These are phyloP conservation scores for Saccopteryx bilineata DNA, from an alignment of 2,113 vertebrate genomes.

Conservation along the genomic window DNA sequence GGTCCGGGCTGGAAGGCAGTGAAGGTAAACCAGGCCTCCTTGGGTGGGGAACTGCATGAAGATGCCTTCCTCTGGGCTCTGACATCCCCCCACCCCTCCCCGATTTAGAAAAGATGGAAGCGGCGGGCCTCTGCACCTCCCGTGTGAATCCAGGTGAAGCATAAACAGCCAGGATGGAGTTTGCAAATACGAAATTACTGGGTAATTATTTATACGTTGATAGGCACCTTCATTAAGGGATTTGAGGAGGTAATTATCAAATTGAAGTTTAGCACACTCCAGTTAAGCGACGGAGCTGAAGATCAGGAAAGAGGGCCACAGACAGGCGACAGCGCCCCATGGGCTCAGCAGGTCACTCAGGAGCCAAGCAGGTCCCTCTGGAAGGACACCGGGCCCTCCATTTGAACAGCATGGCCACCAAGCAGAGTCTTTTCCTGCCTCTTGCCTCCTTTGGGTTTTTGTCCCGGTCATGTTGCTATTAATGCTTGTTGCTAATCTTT, in stretches of 20 bases:
- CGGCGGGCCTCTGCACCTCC: background rate
- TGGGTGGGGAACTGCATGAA: too few relatives aligned
- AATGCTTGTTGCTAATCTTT: background rate
- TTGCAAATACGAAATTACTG: slow-evolving; percentile 73
- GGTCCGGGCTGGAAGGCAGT: rapidly evolving
- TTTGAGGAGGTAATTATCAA: slow-evolving; percentile 77
- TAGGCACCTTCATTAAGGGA: slow-evolving; percentile 77
- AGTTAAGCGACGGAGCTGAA: background rate
- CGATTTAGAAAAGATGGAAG: background rate
- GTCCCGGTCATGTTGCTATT: background rate
- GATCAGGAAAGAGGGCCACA: background rate
- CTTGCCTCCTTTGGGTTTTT: background rate
- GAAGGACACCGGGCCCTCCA: rapidly evolving
- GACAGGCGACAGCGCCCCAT: rapidly evolving
- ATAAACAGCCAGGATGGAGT: slow-evolving; percentile 42
- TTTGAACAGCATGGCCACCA: rapidly evolving
- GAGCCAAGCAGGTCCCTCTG: rapidly evolving
- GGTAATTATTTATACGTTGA: slow-evolving; percentile 78
- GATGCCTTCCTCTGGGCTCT: background rate
- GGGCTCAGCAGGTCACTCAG: rapidly evolving
- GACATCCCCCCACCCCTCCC: background rate
- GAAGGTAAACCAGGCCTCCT: background rate
- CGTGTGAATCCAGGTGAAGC: background rate
- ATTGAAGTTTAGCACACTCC: slow-evolving; percentile 68
- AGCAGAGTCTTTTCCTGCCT: rapidly evolving